Base-by-base conservation (phyloP, 1,140 invertebrate species). In the Cryptotermes secundus region DNA sequence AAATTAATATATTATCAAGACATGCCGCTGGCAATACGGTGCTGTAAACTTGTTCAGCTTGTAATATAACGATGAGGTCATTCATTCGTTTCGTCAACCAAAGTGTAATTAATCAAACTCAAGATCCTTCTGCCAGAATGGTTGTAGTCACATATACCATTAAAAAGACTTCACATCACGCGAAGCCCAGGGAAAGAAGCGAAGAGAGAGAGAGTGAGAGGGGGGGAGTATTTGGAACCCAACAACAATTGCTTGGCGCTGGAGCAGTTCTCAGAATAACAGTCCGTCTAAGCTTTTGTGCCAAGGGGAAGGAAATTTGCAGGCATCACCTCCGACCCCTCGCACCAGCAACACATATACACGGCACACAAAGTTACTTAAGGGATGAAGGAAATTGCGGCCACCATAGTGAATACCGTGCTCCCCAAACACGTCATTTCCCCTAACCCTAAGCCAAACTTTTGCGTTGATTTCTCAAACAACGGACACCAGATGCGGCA, bases 1-100 rank as follows among this genome's bases (percentile, higher is more conserved):
- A 72, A 72, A 72, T 72, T 72, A 72, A 72, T 72, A 72, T 72
- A 1, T n/a, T 72, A 72, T 72, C 59, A 72, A 72, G 59, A 72
- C 59, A 72, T 31, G 59, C n/a, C 10, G 2, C 14, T 72, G n/a
- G n/a, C 59, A 31, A 31, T 26, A 72, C 59, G 59, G 59, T 26
- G 59, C 59, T 10, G n/a, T 16, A 14, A 0, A 31, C n/a, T 26
- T 72, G 59, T 72, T 72, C n/a, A 31, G n/a, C 59, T 72, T 72
- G 59, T n/a, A n/a, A 31, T n/a, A 31, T 72, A 72, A 72, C 26
- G 59, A 31, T 72, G 59, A 31, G 59, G 59, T 72, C 59, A 72
- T 72, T 72, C 59, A 72, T 72, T 72, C 59, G n/a, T 72, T 72
- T 72, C 26, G 59, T 72, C 59, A 72, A 72, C 59, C n/a, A 31